Percentiles rank a stretch among this genome's conserved stretches.
These are phyloP conservation scores for Periparus ater DNA, from an alignment of 2,797 vertebrate genomes.

Conservation along the genomic window DNA sequence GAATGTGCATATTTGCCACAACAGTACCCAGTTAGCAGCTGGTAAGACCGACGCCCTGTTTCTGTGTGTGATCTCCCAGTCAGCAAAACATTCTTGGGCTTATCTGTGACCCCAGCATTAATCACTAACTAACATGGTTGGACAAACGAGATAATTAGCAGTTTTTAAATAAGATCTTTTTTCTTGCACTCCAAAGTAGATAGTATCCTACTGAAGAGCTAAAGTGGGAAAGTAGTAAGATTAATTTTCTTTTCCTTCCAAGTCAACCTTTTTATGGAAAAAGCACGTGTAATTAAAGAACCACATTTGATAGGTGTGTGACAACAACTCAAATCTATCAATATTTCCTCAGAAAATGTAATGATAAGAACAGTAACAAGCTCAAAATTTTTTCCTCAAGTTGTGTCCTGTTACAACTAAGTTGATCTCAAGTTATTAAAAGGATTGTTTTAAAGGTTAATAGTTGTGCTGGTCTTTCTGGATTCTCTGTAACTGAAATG, in stretches of 20 bases:
- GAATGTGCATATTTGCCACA: not conserved
- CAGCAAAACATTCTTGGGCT: not conserved
- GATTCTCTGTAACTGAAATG: not conserved
- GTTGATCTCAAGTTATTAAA: not conserved
- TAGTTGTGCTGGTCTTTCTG: not conserved
- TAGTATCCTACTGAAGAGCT: not conserved
- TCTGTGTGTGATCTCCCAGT: not conserved
- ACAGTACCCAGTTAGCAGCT: not conserved
- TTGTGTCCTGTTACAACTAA: not conserved
- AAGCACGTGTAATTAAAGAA: conserved; percentile 9
- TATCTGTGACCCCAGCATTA: not conserved
- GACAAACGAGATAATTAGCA: not conserved
- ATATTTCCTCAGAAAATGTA: not conserved
- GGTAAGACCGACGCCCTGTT: not conserved
- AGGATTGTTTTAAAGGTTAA: not conserved
- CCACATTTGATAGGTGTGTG: not conserved
- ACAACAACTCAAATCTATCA: not conserved
- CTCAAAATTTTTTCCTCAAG: not conserved
- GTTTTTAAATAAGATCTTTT: not conserved
- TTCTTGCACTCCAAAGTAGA: not conserved
- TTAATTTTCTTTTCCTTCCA: not conserved
- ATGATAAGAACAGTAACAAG: not conserved
- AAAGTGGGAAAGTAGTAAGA: not conserved
- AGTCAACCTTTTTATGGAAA: not conserved
- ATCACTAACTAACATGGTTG: not conserved